Evolutionary conservation across 2,113 vertebrate genomes (phyloP).

Genomic region (Lagenorhynchus albirostris): DNA sequence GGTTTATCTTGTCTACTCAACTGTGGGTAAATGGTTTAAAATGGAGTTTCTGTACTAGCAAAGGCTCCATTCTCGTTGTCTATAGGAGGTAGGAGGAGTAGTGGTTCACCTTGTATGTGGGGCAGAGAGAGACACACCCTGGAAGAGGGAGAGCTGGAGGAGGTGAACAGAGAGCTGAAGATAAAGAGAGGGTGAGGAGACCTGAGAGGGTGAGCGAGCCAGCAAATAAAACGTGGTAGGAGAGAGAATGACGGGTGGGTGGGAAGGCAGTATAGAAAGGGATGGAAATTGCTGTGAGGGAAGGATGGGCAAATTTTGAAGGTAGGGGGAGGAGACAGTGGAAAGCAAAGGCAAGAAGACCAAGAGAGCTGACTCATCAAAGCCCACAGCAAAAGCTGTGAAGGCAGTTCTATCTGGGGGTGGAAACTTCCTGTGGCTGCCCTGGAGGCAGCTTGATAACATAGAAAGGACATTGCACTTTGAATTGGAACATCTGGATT

Average conservation of each 20-base stretch:
- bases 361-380: background rate
- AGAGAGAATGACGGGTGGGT: background rate
- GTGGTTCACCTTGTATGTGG: background rate
- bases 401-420: background rate
- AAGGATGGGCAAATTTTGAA: background rate
- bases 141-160: background rate
- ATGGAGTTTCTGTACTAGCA: slow-evolving; percentile 3
- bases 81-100: background rate
- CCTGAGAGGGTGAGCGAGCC: background rate
- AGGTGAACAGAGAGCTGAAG: background rate
- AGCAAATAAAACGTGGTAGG: background rate
- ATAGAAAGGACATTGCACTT: background rate
- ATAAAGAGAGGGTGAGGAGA: background rate
- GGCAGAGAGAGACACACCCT: background rate
- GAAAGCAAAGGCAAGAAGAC: background rate
- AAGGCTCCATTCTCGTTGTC: background rate
- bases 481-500: background rate
- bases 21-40: background rate
- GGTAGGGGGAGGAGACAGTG: background rate
- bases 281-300: background rate
- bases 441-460: background rate
- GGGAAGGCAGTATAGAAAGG: background rate
- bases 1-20: background rate
- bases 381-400: background rate
- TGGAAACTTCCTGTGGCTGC: background rate